Base-by-base conservation (phyloP, 2,797 vertebrate genomes). In the Acrossocheilus wenchowensis region DNA sequence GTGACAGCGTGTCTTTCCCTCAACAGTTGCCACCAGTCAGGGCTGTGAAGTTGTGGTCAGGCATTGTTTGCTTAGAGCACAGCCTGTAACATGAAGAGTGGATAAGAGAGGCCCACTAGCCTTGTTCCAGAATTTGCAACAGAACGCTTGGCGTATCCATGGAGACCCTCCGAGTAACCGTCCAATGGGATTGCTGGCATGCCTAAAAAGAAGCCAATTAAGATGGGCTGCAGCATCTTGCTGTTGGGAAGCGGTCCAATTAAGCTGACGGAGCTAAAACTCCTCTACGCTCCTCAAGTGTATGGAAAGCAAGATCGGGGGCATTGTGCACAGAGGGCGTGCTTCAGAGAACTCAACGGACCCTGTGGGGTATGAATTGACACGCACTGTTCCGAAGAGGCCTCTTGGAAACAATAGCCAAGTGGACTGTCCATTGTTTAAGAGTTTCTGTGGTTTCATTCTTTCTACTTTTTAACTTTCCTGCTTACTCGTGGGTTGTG, bases 201-300 rank as follows among this genome's bases (percentile, higher is more conserved):
- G 87, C 90, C 91, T 94, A 92, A 93, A 93, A 93, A 91, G 88
- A 87, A 94, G 92, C 92, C 94, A 95, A 94, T 95, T 95, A 95
- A 89, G 85, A 93, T 88, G 83, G 90, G 88, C 90, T 87, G 43
- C 92, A 91, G 91, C 92, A 90, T 93, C 87, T 93, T 62, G 88
- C 92, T 91, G 89, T 95, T 92, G 92, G 94, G 93, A 95, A 92
- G 91, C 26, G 50, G 92, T 93, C 93, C 94, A 96, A 95, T 96
- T 95, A 96, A 93, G 92, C 91, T 93, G 93, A 94, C 92, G 86
- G 91, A 93, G 91, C 88, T 89, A 78, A 93, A 92, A 90, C 85
- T 83, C 87, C 88, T 89, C 89, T 90, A 88, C 91, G 87, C 87
- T 78, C 88, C 39, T 66, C 45, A 89, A 89, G 88, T 80, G 88